Conservation (phyloP, 1,140 invertebrate species). For the Drosophila kurseongensis region DNA sequence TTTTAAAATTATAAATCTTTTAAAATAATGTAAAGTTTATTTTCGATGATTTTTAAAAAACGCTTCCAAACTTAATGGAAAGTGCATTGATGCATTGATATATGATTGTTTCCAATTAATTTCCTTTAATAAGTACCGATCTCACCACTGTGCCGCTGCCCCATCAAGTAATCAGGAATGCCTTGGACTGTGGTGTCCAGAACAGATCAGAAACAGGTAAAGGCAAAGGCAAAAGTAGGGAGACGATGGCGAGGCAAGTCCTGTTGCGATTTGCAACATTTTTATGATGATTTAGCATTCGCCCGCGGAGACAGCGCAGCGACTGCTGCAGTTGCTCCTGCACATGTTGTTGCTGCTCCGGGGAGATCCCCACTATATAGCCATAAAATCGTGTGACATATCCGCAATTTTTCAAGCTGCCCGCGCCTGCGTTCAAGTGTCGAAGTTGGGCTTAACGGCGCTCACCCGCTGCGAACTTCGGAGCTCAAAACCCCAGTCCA, state of each 20-base stretch:
- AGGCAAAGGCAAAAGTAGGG: not conserved
- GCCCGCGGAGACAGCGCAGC: constrained; percentile 52
- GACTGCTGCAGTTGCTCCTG: constrained; percentile 36
- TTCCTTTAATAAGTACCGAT: too few species aligned
- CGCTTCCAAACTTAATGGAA: too few species aligned
- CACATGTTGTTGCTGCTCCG: constrained; percentile 9
- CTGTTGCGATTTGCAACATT: constrained; percentile 75
- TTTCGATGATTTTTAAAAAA: too few species aligned
- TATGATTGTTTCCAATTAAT: not conserved
- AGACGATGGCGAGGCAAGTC: constrained; percentile 29
- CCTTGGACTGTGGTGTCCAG: constrained; percentile 24
- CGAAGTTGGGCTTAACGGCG: constrained; percentile 61
- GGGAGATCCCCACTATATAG: constrained; percentile 57
- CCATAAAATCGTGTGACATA: constrained; percentile 83
- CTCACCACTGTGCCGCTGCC: constrained; percentile 7
- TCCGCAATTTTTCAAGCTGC: constrained; percentile 80
- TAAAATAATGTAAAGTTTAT: too few species aligned
- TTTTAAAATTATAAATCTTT: too few species aligned
- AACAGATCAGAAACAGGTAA: constrained; percentile 28
- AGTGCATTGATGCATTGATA: too few species aligned
- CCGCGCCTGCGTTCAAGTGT: constrained; percentile 67
- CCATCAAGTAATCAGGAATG: constrained; percentile 36
- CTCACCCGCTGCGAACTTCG: constrained; percentile 61
- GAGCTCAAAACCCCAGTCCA: not conserved
- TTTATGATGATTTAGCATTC: constrained; percentile 75